phyloP scores from a whole-genome alignment of 2,113 vertebrate species.

The Psephotus haematonotus region DNA sequence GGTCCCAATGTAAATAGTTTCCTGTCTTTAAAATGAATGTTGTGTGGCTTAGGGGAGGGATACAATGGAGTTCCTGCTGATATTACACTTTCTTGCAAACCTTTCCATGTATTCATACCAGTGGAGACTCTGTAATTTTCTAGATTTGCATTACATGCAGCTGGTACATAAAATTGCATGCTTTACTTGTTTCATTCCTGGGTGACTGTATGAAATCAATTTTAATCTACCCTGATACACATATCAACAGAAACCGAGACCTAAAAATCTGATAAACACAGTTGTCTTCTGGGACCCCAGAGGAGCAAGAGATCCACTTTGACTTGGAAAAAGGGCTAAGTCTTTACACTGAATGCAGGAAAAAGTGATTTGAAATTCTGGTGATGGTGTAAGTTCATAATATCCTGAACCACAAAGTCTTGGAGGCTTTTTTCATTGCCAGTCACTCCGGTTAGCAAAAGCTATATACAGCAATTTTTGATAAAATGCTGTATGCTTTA shows the following conservation, averaged over 20 bases:
- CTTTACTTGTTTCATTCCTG: background rate
- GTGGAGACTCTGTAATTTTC: background rate
- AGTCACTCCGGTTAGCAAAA: background rate
- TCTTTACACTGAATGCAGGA: background rate
- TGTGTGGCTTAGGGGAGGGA: background rate
- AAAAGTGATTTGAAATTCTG: background rate
- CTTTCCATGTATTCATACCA: background rate
- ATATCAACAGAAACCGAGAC: background rate
- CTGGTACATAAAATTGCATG: background rate
- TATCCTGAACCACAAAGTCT: background rate
- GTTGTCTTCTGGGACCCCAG: background rate
- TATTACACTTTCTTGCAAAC: background rate
- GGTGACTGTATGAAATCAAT: background rate
- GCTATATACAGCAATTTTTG: background rate
- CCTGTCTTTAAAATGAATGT: background rate
- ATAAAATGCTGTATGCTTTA: background rate
- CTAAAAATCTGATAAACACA: background rate
- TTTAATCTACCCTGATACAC: background rate
- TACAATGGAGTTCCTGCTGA: background rate
- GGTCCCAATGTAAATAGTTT: background rate
- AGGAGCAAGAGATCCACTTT: background rate
- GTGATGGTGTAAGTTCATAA: background rate
- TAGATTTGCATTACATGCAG: background rate
- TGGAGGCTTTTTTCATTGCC: background rate
- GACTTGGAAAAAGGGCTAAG: background rate